A percentile compares a stretch with the other conserved stretches of the same genome.
Conservation (phyloP, 2,888 invertebrate species). For the Hymenopus coronatus region DNA sequence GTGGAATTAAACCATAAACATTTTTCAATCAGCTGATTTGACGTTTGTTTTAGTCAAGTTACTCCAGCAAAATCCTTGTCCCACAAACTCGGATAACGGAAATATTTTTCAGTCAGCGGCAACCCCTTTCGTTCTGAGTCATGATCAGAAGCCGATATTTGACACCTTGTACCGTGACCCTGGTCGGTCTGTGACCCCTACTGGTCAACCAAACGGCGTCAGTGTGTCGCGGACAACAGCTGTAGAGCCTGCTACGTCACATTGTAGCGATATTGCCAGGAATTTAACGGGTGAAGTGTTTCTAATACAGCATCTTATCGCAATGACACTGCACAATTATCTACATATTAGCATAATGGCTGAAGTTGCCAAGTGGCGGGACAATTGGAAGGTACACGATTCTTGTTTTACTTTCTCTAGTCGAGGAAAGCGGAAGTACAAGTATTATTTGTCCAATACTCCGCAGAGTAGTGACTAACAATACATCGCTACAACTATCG, state of each 20-base stretch:
- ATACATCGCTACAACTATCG: no score
- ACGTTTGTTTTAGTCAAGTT: no score
- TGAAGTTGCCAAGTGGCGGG: neutral
- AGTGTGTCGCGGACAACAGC: neutral
- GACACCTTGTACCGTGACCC: neutral
- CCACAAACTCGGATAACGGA: neutral
- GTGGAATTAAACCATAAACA: no score
- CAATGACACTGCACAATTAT: neutral
- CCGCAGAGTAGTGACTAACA: no score
- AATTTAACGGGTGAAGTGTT: neutral
- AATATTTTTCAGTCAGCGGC: neutral
- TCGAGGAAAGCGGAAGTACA: no score
- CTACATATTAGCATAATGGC: neutral
- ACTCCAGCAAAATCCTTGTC: no score
- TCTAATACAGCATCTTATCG: neutral
- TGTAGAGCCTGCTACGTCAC: neutral
- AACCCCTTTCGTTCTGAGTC: neutral
- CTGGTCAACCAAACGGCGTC: neutral
- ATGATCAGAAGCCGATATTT: neutral
- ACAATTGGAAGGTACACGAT: neutral
- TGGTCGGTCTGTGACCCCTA: neutral
- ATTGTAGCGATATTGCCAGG: neutral
- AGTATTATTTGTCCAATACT: no score
- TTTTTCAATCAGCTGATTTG: no score
- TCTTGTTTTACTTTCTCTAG: neutral